phyloP scores from a whole-genome alignment of 2,797 vertebrate genomes.

The Rhodeus uyekii region DNA sequence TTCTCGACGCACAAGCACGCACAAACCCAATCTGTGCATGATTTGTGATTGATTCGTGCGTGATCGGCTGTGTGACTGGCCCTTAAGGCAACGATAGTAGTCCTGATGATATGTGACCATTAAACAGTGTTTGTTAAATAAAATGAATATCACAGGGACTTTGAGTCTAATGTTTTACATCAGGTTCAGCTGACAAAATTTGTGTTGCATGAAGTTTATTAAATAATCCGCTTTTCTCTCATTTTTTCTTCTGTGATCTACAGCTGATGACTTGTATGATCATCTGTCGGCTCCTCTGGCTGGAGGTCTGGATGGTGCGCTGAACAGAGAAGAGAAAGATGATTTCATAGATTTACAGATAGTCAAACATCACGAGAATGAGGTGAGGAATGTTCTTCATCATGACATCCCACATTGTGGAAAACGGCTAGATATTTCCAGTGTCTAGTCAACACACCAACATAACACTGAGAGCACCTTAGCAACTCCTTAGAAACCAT shows the following conservation, averaged over 20 bases:
- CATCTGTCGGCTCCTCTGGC: constrained; percentile 88
- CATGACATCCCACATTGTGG: not conserved
- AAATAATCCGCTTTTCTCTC: no score
- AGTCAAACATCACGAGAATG: constrained; percentile 87
- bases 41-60: no score
- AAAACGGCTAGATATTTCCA: not conserved
- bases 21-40: no score
- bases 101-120: not conserved
- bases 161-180: not conserved
- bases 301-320: constrained; percentile 88
- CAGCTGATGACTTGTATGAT: constrained; percentile 93
- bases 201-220: not conserved
- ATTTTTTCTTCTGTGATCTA: not conserved
- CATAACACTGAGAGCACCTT: no score
- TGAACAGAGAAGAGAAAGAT: constrained; percentile 88
- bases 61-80: no score
- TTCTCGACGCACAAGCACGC: no score
- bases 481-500: no score
- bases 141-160: not conserved
- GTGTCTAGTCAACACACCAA: no score
- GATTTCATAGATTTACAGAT: constrained; percentile 95
- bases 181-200: not conserved
- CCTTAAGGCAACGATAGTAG: not conserved
- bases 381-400: constrained; percentile 71
- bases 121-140: not conserved